A percentile compares a stretch with the other conserved stretches of the same genome.
These are phyloP conservation scores for Trichogramma evanescens DNA, from an alignment of 2,888 invertebrate species.

Conservation along the genomic window DNA sequence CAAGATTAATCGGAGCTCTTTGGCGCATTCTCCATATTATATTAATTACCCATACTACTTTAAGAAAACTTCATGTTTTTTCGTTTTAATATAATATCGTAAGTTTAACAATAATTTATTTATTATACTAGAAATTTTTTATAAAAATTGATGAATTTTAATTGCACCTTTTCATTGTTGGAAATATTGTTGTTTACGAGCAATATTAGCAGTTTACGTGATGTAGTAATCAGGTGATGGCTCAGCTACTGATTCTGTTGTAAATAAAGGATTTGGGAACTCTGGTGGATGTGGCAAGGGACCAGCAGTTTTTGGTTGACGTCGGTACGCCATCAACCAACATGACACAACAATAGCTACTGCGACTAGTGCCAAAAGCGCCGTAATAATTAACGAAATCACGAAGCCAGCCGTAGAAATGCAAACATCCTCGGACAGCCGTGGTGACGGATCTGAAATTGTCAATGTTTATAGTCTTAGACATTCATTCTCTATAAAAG, in stretches of 20 bases:
- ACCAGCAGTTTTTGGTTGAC: slow-evolving; percentile 78
- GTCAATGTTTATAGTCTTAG: neutral
- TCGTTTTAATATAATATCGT: slow-evolving; percentile 26
- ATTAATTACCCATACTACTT: slow-evolving; percentile 6
- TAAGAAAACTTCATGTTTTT: slow-evolving; percentile 20
- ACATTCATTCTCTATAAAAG: neutral
- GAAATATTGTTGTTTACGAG: neutral
- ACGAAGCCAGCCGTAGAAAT: slow-evolving; percentile 90
- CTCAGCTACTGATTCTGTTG: slow-evolving; percentile 73
- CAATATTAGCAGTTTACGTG: slow-evolving; percentile 24
- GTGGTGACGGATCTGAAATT: slow-evolving; percentile 50
- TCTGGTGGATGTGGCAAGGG: slow-evolving; percentile 91
- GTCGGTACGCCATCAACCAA: slow-evolving; percentile 89
- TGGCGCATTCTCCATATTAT: slow-evolving; percentile 30
- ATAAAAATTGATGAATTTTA: slow-evolving; percentile 22
- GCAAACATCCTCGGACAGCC: slow-evolving; percentile 76
- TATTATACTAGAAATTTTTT: slow-evolving; percentile 11
- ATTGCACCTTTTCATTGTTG: slow-evolving; percentile 1
- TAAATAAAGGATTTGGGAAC: slow-evolving; percentile 89
- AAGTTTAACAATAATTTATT: slow-evolving; percentile 34
- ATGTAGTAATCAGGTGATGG: slow-evolving; percentile 69
- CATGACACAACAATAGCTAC: slow-evolving; percentile 92
- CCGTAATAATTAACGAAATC: slow-evolving; percentile 85
- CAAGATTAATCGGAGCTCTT: slow-evolving; percentile 26
- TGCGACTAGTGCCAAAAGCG: slow-evolving; percentile 82